Evolutionary conservation across 2,888 invertebrate species (phyloP).

Genomic region (Papilio protenor): DNA sequence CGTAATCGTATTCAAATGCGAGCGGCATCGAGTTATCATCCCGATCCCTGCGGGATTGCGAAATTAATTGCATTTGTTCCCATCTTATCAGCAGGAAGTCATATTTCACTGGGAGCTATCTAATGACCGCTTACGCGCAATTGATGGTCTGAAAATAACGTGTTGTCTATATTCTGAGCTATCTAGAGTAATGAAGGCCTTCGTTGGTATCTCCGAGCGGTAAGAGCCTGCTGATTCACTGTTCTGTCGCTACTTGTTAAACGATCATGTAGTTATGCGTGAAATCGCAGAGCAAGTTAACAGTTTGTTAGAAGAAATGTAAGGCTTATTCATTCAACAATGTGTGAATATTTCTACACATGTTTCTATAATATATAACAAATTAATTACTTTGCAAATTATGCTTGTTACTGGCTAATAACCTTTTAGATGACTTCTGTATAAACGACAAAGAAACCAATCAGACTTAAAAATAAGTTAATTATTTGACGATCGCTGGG

Average conservation of each 20-base stretch:
- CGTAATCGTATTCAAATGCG: slow-evolving; percentile 24
- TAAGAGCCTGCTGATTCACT: slow-evolving; percentile 25
- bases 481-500: neutral
- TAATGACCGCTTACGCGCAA: slow-evolving; percentile 47
- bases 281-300: neutral
- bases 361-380: neutral
- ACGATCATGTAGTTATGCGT: slow-evolving; percentile 5
- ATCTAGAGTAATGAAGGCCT: slow-evolving; percentile 40
- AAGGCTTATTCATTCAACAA: neutral
- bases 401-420: neutral
- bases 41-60: slow-evolving; percentile 40
- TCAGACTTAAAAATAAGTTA: neutral
- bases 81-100: slow-evolving; percentile 48
- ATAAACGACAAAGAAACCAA: neutral
- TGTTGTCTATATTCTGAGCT: slow-evolving; percentile 38
- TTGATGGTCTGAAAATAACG: slow-evolving; percentile 44
- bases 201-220: neutral
- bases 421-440: neutral
- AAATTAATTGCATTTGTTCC: slow-evolving; percentile 45
- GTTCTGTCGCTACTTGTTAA: slow-evolving; percentile 32
- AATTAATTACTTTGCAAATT: neutral
- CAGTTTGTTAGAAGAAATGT: neutral
- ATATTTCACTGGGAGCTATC: slow-evolving; percentile 50
- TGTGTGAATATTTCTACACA: neutral
- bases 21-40: slow-evolving; percentile 36